Evolutionary conservation across 2,797 vertebrate species (phyloP).

Genomic region (Rhinophrynus dorsalis): DNA sequence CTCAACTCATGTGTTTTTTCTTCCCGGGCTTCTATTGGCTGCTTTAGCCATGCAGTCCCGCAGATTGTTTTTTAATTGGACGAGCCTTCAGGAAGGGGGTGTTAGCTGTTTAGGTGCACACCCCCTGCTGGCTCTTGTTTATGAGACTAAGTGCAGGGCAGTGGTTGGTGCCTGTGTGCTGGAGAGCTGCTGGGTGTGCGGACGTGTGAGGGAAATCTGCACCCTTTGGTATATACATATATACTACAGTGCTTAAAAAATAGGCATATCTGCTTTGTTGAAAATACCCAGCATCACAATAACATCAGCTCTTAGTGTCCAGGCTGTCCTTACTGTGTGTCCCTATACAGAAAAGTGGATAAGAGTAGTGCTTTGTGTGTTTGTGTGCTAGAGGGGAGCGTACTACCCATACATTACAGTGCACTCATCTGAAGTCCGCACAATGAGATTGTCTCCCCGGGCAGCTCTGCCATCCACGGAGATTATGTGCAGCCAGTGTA

Average conservation of each 20-base stretch:
- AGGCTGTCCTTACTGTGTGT: not conserved
- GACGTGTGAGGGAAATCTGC: too few species aligned
- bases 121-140: slow-evolving; percentile 19
- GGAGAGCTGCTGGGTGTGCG: too few species aligned
- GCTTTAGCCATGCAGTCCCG: not conserved
- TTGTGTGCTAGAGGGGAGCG: too few species aligned
- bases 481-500: slow-evolving; percentile 41
- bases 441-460: slow-evolving; percentile 41
- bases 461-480: slow-evolving; percentile 9
- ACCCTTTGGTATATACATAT: too few species aligned
- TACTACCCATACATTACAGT: too few species aligned
- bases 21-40: not conserved
- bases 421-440: not conserved
- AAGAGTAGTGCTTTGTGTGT: too few species aligned
- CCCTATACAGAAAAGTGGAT: not conserved
- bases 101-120: not conserved
- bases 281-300: too few species aligned
- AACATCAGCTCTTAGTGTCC: too few species aligned
- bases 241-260: too few species aligned
- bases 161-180: slow-evolving; percentile 4
- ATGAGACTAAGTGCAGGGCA: slow-evolving; percentile 17
- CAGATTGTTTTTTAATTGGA: not conserved
- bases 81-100: not conserved
- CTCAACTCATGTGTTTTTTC: not conserved
- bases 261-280: too few species aligned